These are phyloP conservation scores for Cairina moschata DNA, from an alignment of 2,113 vertebrate species.

Conservation along the genomic window DNA sequence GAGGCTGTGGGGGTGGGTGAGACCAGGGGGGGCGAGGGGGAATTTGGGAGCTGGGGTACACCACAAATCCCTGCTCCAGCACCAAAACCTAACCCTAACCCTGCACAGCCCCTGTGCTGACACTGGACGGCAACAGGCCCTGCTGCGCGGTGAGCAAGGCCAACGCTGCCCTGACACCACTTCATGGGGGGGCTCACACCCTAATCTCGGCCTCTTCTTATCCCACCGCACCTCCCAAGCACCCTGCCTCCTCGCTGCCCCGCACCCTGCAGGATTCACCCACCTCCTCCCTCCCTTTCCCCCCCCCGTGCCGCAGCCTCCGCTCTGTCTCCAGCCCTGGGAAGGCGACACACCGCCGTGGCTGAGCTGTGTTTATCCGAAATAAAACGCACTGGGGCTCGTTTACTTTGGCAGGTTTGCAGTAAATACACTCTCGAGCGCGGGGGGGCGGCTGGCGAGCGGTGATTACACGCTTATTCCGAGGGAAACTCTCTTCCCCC, in stretches of 20 bases:
- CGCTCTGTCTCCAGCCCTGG: neutral
- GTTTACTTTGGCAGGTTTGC: slow-evolving; percentile 70
- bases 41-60: neutral
- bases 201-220: slow-evolving; percentile 1
- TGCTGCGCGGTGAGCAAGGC: neutral
- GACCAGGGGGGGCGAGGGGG: neutral
- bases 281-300: neutral
- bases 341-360: slow-evolving; percentile 46
- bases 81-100: neutral
- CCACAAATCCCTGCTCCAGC: neutral
- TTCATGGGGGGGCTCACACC: neutral
- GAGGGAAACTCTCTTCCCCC: slow-evolving; percentile 74
- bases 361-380: slow-evolving; percentile 62
- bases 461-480: slow-evolving; percentile 72
- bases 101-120: no score
- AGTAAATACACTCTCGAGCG: slow-evolving; percentile 65
- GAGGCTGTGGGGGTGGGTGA: neutral
- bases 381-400: slow-evolving; percentile 41
- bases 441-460: slow-evolving; percentile 73
- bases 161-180: neutral
- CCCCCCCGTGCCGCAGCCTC: neutral
- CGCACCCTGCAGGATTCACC: neutral
- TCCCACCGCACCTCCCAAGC: neutral
- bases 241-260: neutral
- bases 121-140: neutral